Percentiles rank a stretch among this genome's conserved stretches.
phyloP scores from a whole-genome alignment of 2,888 invertebrate species.

The Drosophila testacea region DNA sequence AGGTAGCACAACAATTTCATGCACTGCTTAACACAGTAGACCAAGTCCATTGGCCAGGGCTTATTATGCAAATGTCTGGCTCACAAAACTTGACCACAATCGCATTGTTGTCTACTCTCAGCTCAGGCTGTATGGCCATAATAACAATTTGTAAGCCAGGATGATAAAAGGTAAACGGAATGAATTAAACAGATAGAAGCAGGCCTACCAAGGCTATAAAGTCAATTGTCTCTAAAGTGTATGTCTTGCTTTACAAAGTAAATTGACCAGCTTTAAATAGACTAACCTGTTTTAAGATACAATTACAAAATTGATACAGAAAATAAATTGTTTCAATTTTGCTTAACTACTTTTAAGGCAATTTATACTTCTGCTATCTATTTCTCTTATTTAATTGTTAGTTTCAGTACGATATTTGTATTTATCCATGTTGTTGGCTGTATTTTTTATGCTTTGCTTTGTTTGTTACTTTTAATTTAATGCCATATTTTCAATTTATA shows the following conservation, averaged over 20 bases:
- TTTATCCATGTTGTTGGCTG: not conserved
- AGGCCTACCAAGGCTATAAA: conserved; percentile 5
- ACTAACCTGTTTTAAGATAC: not conserved
- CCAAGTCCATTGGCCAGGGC: conserved; percentile 45
- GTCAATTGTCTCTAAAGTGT: conserved; percentile 30
- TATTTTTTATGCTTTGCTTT: conserved; percentile 6
- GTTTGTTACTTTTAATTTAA: conserved; percentile 4
- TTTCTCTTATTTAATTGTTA: not conserved
- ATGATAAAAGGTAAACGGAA: conserved; percentile 35
- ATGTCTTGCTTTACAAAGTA: not conserved
- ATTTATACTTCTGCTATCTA: conserved; percentile 1
- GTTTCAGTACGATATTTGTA: not conserved
- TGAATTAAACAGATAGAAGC: conserved; percentile 20
- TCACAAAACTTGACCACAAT: conserved; percentile 65
- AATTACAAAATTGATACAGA: not conserved
- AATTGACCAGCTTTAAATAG: conserved; percentile 2
- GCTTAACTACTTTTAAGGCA: not conserved
- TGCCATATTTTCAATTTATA: conserved; percentile 8
- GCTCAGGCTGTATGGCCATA: conserved; percentile 26
- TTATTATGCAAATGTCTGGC: conserved; percentile 76
- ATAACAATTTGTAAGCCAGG: conserved; percentile 60
- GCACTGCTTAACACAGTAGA: conserved; percentile 67
- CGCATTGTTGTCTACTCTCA: conserved; percentile 38
- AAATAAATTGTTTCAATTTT: not conserved
- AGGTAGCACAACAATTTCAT: conserved; percentile 74